Evolutionary conservation across 1,140 invertebrate genomes (phyloP).

Genomic region (Calephelis nemesis): DNA sequence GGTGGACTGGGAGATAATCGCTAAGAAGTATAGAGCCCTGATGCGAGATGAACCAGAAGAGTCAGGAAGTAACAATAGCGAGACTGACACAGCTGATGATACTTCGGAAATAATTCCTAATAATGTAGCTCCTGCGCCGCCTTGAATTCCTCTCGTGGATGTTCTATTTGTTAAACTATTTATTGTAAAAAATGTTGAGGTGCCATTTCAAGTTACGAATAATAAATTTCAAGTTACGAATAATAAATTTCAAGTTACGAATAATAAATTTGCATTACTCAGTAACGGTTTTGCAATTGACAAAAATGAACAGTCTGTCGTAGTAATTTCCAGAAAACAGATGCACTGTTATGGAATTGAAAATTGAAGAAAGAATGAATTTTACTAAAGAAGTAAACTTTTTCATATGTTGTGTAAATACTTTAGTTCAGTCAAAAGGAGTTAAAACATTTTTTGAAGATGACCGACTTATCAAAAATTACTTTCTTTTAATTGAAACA

Average conservation of each 20-base stretch:
- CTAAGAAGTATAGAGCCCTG: constrained; percentile 92
- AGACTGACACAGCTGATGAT: constrained; percentile 72
- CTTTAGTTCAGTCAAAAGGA: no score
- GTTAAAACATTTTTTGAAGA: no score
- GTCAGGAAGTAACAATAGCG: constrained; percentile 75
- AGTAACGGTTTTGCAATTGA: no score
- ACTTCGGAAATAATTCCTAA: constrained; percentile 69
- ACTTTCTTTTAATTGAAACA: no score
- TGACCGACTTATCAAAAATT: no score
- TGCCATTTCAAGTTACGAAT: neutral
- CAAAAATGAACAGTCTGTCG: neutral
- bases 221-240: no score
- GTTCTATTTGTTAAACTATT: neutral
- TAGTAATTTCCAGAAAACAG: neutral
- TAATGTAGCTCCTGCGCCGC: constrained; percentile 54
- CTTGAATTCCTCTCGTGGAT: constrained; percentile 40
- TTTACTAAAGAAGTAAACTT: no score
- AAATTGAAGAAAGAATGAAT: no score
- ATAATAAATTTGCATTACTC: no score
- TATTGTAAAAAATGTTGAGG: neutral
- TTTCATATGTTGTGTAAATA: no score
- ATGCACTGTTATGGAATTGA: neutral
- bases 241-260: no score
- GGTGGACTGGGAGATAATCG: constrained; percentile 93
- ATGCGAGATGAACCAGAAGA: constrained; percentile 84